Evolutionary conservation across 2,113 vertebrate genomes (phyloP), one percentile per base, ranked within the genome.

Genomic region (Anser cygnoides): DNA sequence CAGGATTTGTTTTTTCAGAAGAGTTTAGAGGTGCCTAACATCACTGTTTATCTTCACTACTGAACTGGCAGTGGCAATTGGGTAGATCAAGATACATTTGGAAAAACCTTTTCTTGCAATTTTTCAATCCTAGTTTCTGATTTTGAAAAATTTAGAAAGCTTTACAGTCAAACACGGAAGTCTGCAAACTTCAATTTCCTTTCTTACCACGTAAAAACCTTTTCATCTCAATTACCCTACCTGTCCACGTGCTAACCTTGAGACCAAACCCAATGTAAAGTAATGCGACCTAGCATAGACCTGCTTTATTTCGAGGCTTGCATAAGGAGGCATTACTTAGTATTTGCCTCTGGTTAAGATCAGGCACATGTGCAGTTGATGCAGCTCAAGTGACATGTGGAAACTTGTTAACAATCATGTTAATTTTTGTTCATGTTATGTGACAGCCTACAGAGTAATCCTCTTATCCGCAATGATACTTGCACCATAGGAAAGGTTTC

Each of bases 391-490:
- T 84, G 86, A 73, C 88, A 10, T 29, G 96, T 67, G 61, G 57
- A 31, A 71, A 68, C 91, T 89, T 72, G 91, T 82, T 81, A 83
- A 90, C 50, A 67, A 39, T 92, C 92, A 61, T 2, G 2, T 39
- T 81, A 41, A 67, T 10, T 92, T 92, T 63, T 92, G 67, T 71
- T 94, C 76, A 94, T 93, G 89, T 84, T 87, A 92, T 87, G 70
- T 92, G 91, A 91, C 89, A 89, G 81, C 77, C 58, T 31, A 3
- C 31, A 54, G 46, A 73, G 44, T 46, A 3, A 82, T 25, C 43
- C 43, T 46, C 66, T 68, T 58, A 49, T 77, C 44, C 88, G 29
- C 46, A 20, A 2, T 46, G 76, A 22, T 12, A 5, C 46, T 37
- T 54, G 68, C 31, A 59, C 67, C 49, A 37, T 11, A 41, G 54